Base-by-base conservation (phyloP, 2,113 vertebrate genomes). In the Spilogale gracilis region DNA sequence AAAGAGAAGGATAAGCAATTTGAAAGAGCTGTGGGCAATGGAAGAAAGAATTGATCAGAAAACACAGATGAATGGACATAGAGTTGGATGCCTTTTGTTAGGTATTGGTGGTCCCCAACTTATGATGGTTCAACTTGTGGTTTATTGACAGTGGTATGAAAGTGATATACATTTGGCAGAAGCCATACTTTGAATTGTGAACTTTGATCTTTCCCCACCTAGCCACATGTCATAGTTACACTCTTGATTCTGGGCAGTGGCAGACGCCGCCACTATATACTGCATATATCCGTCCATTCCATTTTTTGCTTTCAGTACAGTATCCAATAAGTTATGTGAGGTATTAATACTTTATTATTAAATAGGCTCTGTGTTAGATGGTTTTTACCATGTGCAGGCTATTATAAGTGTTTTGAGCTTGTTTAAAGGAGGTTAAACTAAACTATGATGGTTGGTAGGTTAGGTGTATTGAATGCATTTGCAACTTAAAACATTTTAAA, bases 51-150 rank as follows among this genome's bases (percentile, higher is more conserved):
- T 17, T 4, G 23, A 30, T 17, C 21, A 25, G 30, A 12, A 84
- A 38, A 9, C 32, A 5, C 3, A 3, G 25, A 25, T 3, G 18
- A 45, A n/a, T 7, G 20, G 14, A 45, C 6, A 17, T 1, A 11
- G 25, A 12, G 5, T 13, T 1, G 18, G 32, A 32, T 1, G 4
- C 4, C 32, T 13, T 38, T 45, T n/a, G 1, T 5, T 9, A 5
- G 25, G 43, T 45, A 45, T 2, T 45, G 43, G 23, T 45, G 21
- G 43, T 25, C 71, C 69, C 71, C 43, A 45, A 12, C 43, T 11
- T 45, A 45, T 45, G 11, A 45, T 74, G 71, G 11, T 45, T 45
- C 43, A 25, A 3, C 6, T 25, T 48, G 17, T 0, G 6, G 7
- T n/a, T 67, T 23, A n/a, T 67, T 3, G 30, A 67, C 43, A 48